Evolutionary conservation across 2,888 invertebrate genomes (phyloP), one percentile per base, ranked within the genome.

Genomic region (Dryobotodes eremita): DNA sequence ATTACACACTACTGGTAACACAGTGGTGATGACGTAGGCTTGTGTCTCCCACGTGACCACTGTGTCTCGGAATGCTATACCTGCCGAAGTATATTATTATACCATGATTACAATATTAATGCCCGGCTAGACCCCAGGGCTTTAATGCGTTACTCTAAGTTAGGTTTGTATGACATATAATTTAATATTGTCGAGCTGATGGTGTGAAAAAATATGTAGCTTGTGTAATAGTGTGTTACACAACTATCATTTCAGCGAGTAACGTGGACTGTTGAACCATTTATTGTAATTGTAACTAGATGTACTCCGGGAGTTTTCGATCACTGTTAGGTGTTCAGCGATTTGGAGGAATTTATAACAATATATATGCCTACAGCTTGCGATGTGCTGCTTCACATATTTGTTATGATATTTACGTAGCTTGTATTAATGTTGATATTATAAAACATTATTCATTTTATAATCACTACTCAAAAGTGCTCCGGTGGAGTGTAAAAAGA

Each of bases 401-500:
- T 71, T 61, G 13, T 31, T 36, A 31, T 42, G 3, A 72, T 80
- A 48, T 80, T 46, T 20, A 26, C 15, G 23, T 36, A 17, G 23
- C 36, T 48, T 8, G 62, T 48, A 55, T 48, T 48, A 61, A 55
- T 20, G 7, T 74, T 42, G 20, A 50, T 1, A 31, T 31, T 55
- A 31, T 17, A 64, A 65, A 26, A 72, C 42, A 61, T 72, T 66
- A 61, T 36, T 71, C n/a, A 15, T 36, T 48, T 84, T 66, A 23
- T 80, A 84, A 69, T 69, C 65, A n/a, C 26, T 20, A 62, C 48
- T 71, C 20, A n/a, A 69, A 75, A 79, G 57, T 76, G n/a, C 73
- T 85, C 31, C 36, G 73, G 48, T 77, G 65, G 62, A 59, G 50
- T 70, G 70, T 71, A 55, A 69, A 84, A 83, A 64, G 10, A 75